Evolutionary conservation across 2,113 vertebrate genomes (phyloP).

Genomic region (Nothobranchius furzeri): DNA sequence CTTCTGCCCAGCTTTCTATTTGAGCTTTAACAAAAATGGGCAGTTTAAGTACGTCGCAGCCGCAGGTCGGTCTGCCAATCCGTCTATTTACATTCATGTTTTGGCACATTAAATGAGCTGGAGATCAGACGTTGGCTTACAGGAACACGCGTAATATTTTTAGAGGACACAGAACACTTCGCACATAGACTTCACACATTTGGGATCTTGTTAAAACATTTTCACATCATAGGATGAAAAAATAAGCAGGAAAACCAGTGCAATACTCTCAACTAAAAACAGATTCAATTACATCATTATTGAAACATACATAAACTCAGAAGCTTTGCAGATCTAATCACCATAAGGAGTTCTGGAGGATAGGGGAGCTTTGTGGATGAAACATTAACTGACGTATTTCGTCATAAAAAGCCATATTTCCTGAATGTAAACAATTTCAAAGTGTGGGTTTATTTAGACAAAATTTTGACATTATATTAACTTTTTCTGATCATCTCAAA

Average conservation of each 20-base stretch:
- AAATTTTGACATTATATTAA: not conserved
- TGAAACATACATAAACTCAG: not conserved
- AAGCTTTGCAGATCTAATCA: not conserved
- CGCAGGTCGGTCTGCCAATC: constrained; percentile 26
- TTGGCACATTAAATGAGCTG: constrained; percentile 55
- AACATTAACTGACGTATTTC: too few relatives aligned
- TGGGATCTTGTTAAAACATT: constrained; percentile 13
- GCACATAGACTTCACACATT: constrained; percentile 17
- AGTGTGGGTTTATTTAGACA: too few relatives aligned
- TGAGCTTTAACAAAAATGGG: constrained; percentile 38
- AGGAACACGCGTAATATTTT: constrained; percentile 31
- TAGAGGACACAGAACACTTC: constrained; percentile 9
- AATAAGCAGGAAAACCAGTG: not conserved
- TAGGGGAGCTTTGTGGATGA: too few relatives aligned
- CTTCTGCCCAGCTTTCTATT: constrained; percentile 22
- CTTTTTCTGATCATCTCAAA: too few relatives aligned
- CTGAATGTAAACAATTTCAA: too few relatives aligned
- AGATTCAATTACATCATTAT: not conserved
- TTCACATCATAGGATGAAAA: constrained; percentile 8
- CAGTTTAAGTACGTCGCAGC: constrained; percentile 38
- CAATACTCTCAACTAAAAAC: not conserved
- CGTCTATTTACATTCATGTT: constrained; percentile 47
- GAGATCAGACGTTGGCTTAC: constrained; percentile 23
- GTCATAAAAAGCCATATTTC: too few relatives aligned
- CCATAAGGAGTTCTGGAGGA: too few relatives aligned